Conservation (phyloP, 2,113 vertebrate genomes). For the Lanius ludovicianus region DNA sequence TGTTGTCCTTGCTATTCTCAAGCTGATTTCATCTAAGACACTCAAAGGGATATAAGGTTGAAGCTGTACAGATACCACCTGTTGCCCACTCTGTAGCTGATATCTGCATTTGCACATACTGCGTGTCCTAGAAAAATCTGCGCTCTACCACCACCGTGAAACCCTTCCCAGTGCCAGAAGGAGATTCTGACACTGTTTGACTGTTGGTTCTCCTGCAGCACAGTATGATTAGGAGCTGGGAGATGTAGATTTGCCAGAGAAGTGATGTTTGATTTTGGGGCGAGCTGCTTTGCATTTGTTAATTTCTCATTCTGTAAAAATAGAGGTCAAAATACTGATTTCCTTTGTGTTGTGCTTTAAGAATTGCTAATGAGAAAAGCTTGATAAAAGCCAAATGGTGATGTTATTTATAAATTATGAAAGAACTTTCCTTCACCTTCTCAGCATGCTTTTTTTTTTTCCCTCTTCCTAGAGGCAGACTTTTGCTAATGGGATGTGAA, state of each 20-base stretch:
- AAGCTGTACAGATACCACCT: background rate
- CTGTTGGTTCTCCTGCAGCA: background rate
- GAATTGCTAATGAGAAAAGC: background rate
- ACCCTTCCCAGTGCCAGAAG: background rate
- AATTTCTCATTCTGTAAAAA: background rate
- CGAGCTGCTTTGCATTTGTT: background rate
- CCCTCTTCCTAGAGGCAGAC: background rate
- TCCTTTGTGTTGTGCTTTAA: background rate
- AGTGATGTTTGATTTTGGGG: background rate
- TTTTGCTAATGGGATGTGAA: slow-evolving; percentile 7
- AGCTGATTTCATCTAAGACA: background rate
- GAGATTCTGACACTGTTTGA: background rate
- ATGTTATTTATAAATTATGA: background rate
- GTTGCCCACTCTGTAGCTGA: background rate
- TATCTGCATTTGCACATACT: background rate
- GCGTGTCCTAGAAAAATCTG: background rate
- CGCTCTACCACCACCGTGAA: background rate
- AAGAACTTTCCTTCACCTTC: background rate
- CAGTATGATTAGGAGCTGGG: background rate
- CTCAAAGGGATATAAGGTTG: background rate
- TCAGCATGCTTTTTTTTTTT: background rate
- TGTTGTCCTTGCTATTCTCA: background rate
- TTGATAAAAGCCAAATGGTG: background rate
- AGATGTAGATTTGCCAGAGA: background rate
- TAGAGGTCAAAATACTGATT: background rate